Percentiles rank a stretch among this genome's conserved stretches.
Conservation (phyloP, 2,797 vertebrate genomes). For the Iguana delicatissima region DNA sequence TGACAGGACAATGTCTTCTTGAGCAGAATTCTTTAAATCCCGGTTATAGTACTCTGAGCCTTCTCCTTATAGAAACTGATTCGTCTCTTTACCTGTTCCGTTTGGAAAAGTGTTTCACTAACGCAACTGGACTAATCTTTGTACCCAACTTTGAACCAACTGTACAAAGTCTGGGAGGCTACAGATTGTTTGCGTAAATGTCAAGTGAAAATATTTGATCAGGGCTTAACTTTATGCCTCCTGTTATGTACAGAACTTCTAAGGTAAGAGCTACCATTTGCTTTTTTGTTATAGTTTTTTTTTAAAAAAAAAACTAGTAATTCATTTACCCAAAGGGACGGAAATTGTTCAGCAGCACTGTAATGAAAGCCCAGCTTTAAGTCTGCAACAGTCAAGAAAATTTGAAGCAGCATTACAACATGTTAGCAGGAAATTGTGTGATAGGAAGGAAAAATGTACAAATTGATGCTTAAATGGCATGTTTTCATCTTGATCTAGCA, state of each 20-base stretch:
- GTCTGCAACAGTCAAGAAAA: background rate
- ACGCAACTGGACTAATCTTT: background rate
- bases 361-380: background rate
- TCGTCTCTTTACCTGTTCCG: background rate
- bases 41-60: background rate
- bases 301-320: background rate
- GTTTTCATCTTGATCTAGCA: background rate
- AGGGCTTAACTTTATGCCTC: background rate
- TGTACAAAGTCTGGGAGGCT: background rate
- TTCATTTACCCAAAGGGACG: background rate
- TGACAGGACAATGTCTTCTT: background rate
- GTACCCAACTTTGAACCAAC: slow-evolving; percentile 1
- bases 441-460: background rate
- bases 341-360: background rate
- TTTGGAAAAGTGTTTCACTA: slow-evolving; percentile 7
- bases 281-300: background rate
- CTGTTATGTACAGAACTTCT: background rate
- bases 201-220: slow-evolving; percentile 20
- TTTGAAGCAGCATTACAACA: background rate
- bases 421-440: background rate
- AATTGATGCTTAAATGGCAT: background rate
- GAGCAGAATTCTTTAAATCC: background rate
- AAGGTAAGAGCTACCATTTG: background rate
- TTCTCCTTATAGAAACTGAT: background rate
- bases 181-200: background rate